Conservation (phyloP, 2,797 vertebrate genomes). For the Sebastes reedi region DNA sequence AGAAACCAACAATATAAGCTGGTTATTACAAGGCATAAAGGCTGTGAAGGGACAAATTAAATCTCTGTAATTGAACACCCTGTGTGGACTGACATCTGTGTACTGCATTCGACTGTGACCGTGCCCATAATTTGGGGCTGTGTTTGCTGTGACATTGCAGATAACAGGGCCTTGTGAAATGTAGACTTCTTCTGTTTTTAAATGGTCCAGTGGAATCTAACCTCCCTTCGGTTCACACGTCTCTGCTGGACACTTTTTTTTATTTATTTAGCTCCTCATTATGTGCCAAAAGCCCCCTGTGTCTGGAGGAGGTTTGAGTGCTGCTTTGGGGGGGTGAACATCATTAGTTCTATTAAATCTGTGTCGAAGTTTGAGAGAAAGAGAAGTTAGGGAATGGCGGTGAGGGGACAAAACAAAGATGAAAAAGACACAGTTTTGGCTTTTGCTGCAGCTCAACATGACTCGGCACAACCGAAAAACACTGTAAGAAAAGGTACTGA, state of each 20-base stretch:
- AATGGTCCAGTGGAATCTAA: slow-evolving; percentile 11
- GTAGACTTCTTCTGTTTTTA: slow-evolving; percentile 14
- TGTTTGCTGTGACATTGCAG: slow-evolving; percentile 20
- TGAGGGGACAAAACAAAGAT: slow-evolving; percentile 20
- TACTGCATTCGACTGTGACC: slow-evolving; percentile 21
- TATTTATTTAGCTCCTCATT: slow-evolving; percentile 34
- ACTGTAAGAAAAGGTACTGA: neutral
- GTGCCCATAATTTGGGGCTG: slow-evolving; percentile 12
- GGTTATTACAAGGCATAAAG: slow-evolving; percentile 21
- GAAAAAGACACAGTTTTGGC: neutral
- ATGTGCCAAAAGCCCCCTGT: slow-evolving; percentile 15
- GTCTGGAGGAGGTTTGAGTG: slow-evolving; percentile 17
- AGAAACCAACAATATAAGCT: neutral
- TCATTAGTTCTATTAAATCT: slow-evolving; percentile 36
- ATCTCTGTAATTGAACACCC: slow-evolving; percentile 39
- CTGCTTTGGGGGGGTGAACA: slow-evolving; percentile 12
- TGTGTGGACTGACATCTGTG: slow-evolving; percentile 30
- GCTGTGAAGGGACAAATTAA: slow-evolving; percentile 17
- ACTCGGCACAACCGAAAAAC: neutral
- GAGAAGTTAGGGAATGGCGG: neutral
- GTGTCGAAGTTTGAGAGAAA: slow-evolving; percentile 12
- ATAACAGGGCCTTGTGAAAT: slow-evolving; percentile 35
- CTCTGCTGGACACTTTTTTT: slow-evolving; percentile 26
- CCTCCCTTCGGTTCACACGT: slow-evolving; percentile 4
- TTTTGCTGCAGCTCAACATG: slow-evolving; percentile 4